Base-by-base conservation (phyloP, 2,888 invertebrate genomes). In the Trichogramma dendrolimi region DNA sequence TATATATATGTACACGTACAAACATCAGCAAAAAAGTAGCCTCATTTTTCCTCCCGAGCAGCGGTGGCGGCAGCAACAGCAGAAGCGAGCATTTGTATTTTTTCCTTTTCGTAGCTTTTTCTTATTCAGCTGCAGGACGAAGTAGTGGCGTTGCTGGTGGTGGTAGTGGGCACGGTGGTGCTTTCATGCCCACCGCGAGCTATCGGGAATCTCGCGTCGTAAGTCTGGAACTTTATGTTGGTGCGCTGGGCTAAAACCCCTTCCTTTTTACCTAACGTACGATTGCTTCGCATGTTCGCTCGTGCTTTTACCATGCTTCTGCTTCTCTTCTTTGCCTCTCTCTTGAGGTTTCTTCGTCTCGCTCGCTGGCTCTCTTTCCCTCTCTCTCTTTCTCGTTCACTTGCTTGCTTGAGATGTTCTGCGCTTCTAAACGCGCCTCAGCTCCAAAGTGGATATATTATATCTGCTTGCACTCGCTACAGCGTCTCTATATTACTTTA, bases 221-320 rank as follows among this genome's bases (percentile, higher is more conserved):
- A 79, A 78, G 79, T 79, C 78, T 77, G 77, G 75, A 77, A 78
- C 79, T 79, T 79, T 79, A 79, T 79, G 79, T 78, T 75, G 73
- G 74, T 72, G 73, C 77, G 76, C 46, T n/a, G 46, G 46, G 78
- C 77, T 75, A 78, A 79, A 65, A 62, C 76, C 76, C 77, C 76
- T 75, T 72, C 73, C 72, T 56, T 54, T 27, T 58, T 62, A 72
- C 77, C 75, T 79, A 79, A 79, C 79, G 78, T 79, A 79, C 78
- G 76, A 76, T 78, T 75, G 76, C 73, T 73, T 73, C 72, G 75
- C 71, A 75, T 71, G 71, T 70, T 71, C 71, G 70, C 72, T 67
- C 67, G 69, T 71, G 69, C 72, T 69, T 67, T 69, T 62, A 63
- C 67, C 40, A 47, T 58, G 55, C 63, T 67, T 58, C 57, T 65